Conservation (phyloP, 2,797 vertebrate species). For the Basileuterus tristriatus region DNA sequence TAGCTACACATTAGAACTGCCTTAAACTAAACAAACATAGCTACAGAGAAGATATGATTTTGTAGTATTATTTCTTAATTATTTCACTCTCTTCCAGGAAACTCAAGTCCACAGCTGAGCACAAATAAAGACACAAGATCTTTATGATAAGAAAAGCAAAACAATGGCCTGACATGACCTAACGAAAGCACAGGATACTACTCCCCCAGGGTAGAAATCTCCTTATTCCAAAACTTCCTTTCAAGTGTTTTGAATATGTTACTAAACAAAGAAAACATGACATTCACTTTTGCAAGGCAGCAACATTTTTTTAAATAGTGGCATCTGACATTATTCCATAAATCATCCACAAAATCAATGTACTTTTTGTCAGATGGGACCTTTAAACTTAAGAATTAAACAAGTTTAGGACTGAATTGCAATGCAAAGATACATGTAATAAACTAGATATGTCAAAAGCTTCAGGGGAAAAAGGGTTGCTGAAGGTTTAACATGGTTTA, state of each 20-base stretch:
- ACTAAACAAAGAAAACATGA: conserved; percentile 48
- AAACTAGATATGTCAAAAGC: conserved; percentile 4
- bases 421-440: not conserved
- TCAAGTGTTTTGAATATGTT: not conserved
- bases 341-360: not conserved
- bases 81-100: conserved; percentile 43
- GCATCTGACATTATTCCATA: not conserved
- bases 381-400: conserved; percentile 22
- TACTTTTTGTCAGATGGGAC: not conserved
- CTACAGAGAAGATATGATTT: conserved; percentile 10
- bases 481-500: not conserved
- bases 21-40: not conserved
- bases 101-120: conserved; percentile 22
- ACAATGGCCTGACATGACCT: conserved; percentile 40
- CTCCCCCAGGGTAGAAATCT: conserved; percentile 1
- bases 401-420: not conserved
- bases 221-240: conserved; percentile 50
- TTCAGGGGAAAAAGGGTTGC: not conserved
- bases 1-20: not conserved
- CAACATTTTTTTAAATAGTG: not conserved
- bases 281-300: conserved; percentile 34
- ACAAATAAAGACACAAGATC: conserved; percentile 45
- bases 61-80: conserved; percentile 28
- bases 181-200: conserved; percentile 53
- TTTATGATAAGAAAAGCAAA: conserved; percentile 54